phyloP scores from a whole-genome alignment of 2,888 invertebrate genomes.

The Cerastis leucographa region DNA sequence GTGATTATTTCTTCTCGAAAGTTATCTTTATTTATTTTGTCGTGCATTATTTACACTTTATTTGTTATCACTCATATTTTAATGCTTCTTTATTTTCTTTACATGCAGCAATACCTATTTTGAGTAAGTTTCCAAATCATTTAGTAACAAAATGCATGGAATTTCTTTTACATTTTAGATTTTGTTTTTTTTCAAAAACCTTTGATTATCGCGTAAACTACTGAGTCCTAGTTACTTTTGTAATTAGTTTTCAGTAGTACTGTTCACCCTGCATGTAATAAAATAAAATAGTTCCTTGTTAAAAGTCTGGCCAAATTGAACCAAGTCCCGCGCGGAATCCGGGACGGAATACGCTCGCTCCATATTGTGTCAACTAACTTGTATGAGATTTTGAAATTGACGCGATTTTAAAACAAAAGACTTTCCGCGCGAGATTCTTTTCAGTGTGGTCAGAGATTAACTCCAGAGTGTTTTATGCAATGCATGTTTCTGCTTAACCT shows the following conservation, averaged over 20 bases:
- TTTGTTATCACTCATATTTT: slow-evolving; percentile 22
- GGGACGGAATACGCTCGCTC: neutral
- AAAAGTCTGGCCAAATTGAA: neutral
- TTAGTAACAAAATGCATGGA: slow-evolving; percentile 57
- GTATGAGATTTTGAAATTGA: neutral
- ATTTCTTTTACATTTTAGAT: slow-evolving; percentile 8
- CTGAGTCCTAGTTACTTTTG: neutral
- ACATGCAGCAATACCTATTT: slow-evolving; percentile 89
- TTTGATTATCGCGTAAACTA: neutral
- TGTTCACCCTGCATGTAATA: slow-evolving; percentile 44
- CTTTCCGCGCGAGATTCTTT: neutral
- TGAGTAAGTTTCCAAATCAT: slow-evolving; percentile 83
- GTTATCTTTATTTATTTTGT: neutral
- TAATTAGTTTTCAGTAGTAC: neutral
- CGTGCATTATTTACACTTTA: neutral
- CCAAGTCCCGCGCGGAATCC: neutral
- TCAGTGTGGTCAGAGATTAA: neutral
- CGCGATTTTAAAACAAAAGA: neutral
- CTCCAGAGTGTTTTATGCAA: neutral
- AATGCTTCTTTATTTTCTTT: slow-evolving; percentile 78
- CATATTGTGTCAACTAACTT: neutral
- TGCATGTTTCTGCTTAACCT: slow-evolving; percentile 14
- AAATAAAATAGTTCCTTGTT: slow-evolving; percentile 27
- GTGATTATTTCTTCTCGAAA: neutral
- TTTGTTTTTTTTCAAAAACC: neutral